Evolutionary conservation across 2,797 vertebrate genomes (phyloP).

Genomic region (Argentina silus): DNA sequence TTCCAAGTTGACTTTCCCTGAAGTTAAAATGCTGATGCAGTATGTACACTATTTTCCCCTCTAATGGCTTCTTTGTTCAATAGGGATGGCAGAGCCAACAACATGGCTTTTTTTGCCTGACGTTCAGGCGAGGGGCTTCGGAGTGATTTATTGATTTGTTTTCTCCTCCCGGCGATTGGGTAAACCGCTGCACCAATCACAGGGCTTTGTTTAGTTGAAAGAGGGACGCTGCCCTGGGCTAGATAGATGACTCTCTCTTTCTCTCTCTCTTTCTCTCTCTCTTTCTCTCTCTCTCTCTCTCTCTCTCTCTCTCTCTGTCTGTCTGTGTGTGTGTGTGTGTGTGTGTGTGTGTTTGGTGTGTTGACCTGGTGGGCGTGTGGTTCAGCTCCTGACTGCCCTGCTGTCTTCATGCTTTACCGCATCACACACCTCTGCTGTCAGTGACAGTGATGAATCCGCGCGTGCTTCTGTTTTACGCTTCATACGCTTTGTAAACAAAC

Average conservation of each 20-base stretch:
- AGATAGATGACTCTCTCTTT: not conserved
- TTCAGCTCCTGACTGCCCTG: conserved; percentile 5
- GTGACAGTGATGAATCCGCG: not conserved
- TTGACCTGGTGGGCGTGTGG: conserved; percentile 11
- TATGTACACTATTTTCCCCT: not conserved
- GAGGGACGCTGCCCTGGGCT: not conserved
- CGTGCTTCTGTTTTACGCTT: not conserved
- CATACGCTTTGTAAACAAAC: not conserved
- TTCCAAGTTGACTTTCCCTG: not conserved
- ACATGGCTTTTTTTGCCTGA: no score
- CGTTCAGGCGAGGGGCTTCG: not conserved
- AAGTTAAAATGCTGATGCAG: not conserved
- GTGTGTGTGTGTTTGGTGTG: not conserved
- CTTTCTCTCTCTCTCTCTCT: not conserved
- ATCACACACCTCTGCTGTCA: not conserved
- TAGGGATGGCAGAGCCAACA: not conserved
- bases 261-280: not conserved
- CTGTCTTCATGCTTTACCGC: not conserved
- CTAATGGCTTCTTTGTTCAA: not conserved
- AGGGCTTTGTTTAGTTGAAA: conserved; percentile 5
- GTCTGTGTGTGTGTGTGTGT: conserved; percentile 1
- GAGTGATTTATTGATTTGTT: conserved; percentile 8
- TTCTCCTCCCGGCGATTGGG: not conserved
- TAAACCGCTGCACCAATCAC: not conserved
- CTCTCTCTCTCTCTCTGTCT: not conserved